Evolutionary conservation across 2,113 vertebrate species (phyloP).

Genomic region (Prolemur simus): DNA sequence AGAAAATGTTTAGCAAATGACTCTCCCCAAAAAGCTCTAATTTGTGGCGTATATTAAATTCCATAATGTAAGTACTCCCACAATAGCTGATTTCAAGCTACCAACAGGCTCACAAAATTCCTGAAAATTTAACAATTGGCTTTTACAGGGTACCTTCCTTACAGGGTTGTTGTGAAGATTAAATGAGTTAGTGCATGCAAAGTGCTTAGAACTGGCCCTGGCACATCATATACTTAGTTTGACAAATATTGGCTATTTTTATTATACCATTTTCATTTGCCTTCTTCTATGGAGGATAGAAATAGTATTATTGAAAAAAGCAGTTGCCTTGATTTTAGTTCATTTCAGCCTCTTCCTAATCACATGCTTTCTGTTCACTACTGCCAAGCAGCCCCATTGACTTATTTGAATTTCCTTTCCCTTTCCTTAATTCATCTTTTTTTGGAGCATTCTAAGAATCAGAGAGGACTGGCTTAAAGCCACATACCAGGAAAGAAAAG

Average conservation of each 20-base stretch:
- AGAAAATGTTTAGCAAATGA: neutral
- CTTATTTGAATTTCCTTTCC: constrained; percentile 51
- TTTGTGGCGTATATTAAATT: neutral
- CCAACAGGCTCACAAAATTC: constrained; percentile 11
- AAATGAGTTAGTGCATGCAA: constrained; percentile 27
- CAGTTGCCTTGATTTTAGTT: constrained; percentile 45
- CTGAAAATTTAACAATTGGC: constrained; percentile 6
- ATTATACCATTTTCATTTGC: constrained; percentile 1
- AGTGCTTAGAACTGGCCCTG: neutral
- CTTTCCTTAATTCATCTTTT: constrained; percentile 61
- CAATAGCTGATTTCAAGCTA: neutral
- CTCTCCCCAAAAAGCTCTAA: neutral
- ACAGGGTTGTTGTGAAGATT: neutral
- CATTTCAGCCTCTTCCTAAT: constrained; percentile 44
- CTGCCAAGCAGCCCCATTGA: constrained; percentile 45
- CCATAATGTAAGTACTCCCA: neutral
- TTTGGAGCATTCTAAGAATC: constrained; percentile 60
- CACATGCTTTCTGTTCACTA: constrained; percentile 7
- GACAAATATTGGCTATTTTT: constrained; percentile 50
- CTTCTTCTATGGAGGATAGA: constrained; percentile 9
- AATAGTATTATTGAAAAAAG: constrained; percentile 51
- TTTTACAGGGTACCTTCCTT: neutral
- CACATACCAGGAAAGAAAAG: constrained; percentile 48
- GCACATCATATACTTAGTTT: neutral
- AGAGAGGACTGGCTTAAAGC: constrained; percentile 56